Evolutionary conservation across 1,140 invertebrate species (phyloP).

Genomic region (Asbolus verrucosus): DNA sequence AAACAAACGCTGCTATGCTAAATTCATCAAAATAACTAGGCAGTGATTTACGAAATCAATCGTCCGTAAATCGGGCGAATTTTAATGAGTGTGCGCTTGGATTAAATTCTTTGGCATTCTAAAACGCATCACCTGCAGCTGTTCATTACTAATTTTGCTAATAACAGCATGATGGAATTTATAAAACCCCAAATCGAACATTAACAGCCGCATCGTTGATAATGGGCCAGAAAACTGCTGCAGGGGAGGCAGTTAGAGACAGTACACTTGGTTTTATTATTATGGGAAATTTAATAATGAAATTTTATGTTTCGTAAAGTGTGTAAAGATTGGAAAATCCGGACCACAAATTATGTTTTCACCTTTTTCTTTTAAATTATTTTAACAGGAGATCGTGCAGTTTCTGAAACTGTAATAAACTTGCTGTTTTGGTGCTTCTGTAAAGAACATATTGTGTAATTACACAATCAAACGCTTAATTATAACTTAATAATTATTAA

Average conservation of each 20-base stretch:
- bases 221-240: slow-evolving; percentile 3
- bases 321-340: slow-evolving; percentile 13
- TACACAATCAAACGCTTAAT: too few relatives aligned
- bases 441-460: too few relatives aligned
- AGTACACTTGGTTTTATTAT: neutral
- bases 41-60: slow-evolving; percentile 4
- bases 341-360: too few relatives aligned
- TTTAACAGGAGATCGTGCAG: too few relatives aligned
- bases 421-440: too few relatives aligned
- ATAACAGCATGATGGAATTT: slow-evolving; percentile 10
- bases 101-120: neutral
- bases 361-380: too few relatives aligned
- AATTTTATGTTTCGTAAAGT: slow-evolving; percentile 20
- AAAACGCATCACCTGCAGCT: slow-evolving; percentile 33
- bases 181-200: slow-evolving; percentile 20
- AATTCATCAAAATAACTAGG: too few relatives aligned
- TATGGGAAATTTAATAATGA: slow-evolving; percentile 22
- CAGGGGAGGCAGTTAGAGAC: neutral
- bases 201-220: slow-evolving; percentile 15
- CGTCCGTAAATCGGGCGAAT: slow-evolving; percentile 3
- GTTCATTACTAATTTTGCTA: slow-evolving; percentile 10
- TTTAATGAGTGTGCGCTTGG: slow-evolving; percentile 14
- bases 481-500: too few relatives aligned
- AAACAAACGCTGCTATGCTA: too few relatives aligned
- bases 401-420: too few relatives aligned